Base-by-base conservation (phyloP, 1,140 invertebrate genomes). In the Megalonaias nervosa region DNA sequence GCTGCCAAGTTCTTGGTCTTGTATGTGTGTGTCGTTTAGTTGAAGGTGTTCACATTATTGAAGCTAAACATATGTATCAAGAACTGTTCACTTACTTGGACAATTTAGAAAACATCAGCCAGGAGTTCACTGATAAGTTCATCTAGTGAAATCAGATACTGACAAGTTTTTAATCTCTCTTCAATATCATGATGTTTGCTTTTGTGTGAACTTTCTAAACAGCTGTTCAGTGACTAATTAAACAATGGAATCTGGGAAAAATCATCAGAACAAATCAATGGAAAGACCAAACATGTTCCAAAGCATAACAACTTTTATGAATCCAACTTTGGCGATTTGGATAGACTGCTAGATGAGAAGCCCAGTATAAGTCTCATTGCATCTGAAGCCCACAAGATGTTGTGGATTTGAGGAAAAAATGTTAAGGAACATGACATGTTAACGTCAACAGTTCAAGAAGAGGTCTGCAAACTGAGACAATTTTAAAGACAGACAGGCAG, bases 291-390 rank as follows among this genome's bases (percentile, higher is more conserved):
- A n/a, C 0, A 1, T 21, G 62, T 56, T 56, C 71, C 71, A n/a
- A 74, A 74, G 14, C 59, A 74, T 38, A 74, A 74, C 23, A 74
- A 65, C 38, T 74, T 74, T 55, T 74, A 61, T 56, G 62, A 74
- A 26, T 65, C 71, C 1, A 57, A 65, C 15, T 74, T 74, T 74
- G 71, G 71, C 9, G 13, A 66, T 74, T 16, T 74, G 0, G 71
- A 74, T 16, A 74, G 71, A 26, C 38, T 74, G 5, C 62, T 74
- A 21, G 13, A 64, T 23, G 71, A 74, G 55, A 74, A 74, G 26
- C 71, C 62, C 0, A 66, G 66, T 26, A 74, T 55, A 26, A 55
- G 26, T 14, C 38, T 26, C 56, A 65, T 74, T 13, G 71, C 71
- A 56, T 6, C 15, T 2, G 71, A 74, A 57, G 61, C 64, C 2